Percentiles rank a stretch among this genome's conserved stretches.
These are phyloP conservation scores for Varanus komodoensis DNA, from an alignment of 2,113 vertebrate species.

Conservation along the genomic window DNA sequence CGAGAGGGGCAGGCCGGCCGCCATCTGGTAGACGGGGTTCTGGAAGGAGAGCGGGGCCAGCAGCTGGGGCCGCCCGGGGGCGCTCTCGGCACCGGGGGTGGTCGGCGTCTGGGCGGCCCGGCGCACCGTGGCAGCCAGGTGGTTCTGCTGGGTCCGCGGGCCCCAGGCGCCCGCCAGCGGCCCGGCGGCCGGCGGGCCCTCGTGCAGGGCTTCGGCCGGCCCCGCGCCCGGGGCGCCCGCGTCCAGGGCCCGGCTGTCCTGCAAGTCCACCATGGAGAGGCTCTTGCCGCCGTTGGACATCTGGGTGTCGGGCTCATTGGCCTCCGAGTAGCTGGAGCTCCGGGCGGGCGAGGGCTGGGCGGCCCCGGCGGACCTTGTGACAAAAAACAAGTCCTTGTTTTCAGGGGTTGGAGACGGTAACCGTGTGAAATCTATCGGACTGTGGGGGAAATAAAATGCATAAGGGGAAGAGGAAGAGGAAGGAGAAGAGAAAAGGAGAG, in stretches of 20 bases:
- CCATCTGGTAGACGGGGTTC: slow-evolving; percentile 99
- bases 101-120: slow-evolving; percentile 87
- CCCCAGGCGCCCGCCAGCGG: slow-evolving; percentile 85
- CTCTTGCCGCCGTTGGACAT: slow-evolving; percentile 97
- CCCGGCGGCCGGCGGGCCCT: slow-evolving; percentile 78
- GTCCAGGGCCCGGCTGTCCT: slow-evolving; percentile 91
- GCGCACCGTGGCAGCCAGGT: slow-evolving; percentile 82
- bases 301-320: slow-evolving; percentile 94
- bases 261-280: slow-evolving; percentile 98
- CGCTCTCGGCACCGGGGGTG: slow-evolving; percentile 82
- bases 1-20: slow-evolving; percentile 91
- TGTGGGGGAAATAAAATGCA: slow-evolving; percentile 79
- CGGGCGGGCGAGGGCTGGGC: slow-evolving; percentile 95
- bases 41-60: slow-evolving; percentile 96
- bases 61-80: slow-evolving; percentile 90
- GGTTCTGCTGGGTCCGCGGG: slow-evolving; percentile 82
- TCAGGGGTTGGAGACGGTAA: slow-evolving; percentile 98
- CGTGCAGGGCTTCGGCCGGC: slow-evolving; percentile 78
- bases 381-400: slow-evolving; percentile 99
- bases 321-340: slow-evolving; percentile 98
- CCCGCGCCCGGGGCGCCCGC: slow-evolving; percentile 72
- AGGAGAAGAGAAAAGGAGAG: slow-evolving; percentile 50
- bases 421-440: slow-evolving; percentile 97
- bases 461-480: slow-evolving; percentile 78
- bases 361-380: slow-evolving; percentile 94